phyloP scores from a whole-genome alignment of 1,140 invertebrate genomes.

The Brachionus asplanchnoidis region DNA sequence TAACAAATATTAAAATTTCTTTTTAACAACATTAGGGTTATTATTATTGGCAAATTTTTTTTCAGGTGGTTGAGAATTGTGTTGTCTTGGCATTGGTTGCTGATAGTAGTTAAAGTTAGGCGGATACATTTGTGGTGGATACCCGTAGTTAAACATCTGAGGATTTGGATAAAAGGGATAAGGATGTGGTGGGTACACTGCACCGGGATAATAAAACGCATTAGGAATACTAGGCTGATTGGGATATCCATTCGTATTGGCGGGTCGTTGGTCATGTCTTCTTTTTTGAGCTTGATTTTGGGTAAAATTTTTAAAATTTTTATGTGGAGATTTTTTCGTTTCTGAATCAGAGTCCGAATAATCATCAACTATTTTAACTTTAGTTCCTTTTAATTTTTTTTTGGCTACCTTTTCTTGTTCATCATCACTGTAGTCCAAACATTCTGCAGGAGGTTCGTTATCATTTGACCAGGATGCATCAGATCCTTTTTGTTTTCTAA shows the following conservation, averaged over 20 bases:
- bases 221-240: neutral
- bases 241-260: neutral
- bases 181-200: neutral
- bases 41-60: neutral
- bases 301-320: neutral
- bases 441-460: constrained; percentile 68
- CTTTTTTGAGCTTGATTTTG: neutral
- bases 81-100: neutral
- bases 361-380: neutral
- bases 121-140: neutral
- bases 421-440: constrained; percentile 40
- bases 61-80: neutral
- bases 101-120: neutral
- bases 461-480: constrained; percentile 79
- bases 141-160: neutral
- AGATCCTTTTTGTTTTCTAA: constrained; percentile 68
- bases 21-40: constrained; percentile 11
- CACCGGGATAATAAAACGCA: neutral
- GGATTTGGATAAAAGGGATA: constrained; percentile 16
- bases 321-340: neutral
- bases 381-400: neutral
- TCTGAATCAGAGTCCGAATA: constrained; percentile 8
- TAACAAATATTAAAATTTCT: neutral
- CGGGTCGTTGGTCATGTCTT: neutral
- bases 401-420: constrained; percentile 35